Conservation (phyloP, 1,140 invertebrate species). For the Ylistrum balloti region DNA sequence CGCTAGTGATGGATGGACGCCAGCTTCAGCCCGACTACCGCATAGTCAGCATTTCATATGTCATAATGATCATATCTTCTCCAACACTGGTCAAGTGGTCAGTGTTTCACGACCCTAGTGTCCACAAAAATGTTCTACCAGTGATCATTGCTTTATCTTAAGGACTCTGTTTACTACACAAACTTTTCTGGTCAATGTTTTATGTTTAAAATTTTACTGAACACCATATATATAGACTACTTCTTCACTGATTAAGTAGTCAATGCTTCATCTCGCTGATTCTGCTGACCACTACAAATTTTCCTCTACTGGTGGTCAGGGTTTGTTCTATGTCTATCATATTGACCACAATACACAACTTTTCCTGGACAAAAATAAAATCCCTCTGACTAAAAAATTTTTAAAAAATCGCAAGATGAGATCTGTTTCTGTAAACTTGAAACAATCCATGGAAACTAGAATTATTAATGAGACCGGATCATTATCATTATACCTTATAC, state of each 20-base stretch:
- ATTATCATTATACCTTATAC: no score
- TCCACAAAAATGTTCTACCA: no score
- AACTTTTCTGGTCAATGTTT: not conserved
- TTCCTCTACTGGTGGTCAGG: not conserved
- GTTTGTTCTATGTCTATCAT: not conserved
- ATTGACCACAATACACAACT: no score
- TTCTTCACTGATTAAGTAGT: not conserved
- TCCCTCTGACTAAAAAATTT: no score
- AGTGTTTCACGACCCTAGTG: not conserved
- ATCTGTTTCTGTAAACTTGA: no score
- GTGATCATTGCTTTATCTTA: no score
- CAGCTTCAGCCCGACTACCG: not conserved
- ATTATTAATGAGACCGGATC: no score
- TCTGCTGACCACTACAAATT: not conserved
- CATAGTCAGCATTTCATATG: not conserved
- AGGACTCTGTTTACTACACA: not conserved
- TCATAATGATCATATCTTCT: not conserved
- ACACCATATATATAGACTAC: not conserved
- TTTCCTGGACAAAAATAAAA: no score
- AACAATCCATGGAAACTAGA: no score
- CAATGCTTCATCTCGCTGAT: not conserved
- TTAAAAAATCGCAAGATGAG: no score
- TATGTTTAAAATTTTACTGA: not conserved
- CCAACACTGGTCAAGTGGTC: not conserved
- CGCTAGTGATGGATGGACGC: not conserved